Conservation (phyloP, 2,797 vertebrate genomes). For the Momotus momota region DNA sequence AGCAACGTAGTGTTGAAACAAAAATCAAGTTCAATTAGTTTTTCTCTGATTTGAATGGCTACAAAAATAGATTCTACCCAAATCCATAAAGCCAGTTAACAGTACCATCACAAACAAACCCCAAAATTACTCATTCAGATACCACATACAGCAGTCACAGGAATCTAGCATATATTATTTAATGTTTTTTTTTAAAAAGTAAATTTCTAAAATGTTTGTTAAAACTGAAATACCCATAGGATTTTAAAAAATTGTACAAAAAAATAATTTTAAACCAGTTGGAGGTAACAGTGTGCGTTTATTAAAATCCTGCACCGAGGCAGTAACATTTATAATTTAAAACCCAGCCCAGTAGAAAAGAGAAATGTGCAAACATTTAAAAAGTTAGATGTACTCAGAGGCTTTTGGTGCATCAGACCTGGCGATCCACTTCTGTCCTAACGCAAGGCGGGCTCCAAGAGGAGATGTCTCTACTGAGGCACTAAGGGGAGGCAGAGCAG, state of each 20-base stretch:
- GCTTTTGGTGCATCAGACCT: conserved; percentile 60
- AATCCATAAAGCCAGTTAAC: conserved; percentile 66
- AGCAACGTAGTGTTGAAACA: conserved; percentile 25
- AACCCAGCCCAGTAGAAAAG: conserved; percentile 82
- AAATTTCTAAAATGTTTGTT: conserved; percentile 86
- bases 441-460: conserved; percentile 45
- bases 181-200: conserved; percentile 23
- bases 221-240: conserved; percentile 84
- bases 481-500: conserved; percentile 47
- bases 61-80: conserved; percentile 70
- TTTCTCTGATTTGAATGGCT: conserved; percentile 45
- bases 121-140: conserved; percentile 60
- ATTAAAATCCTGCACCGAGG: conserved; percentile 81
- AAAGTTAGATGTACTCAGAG: conserved; percentile 60
- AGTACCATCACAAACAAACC: conserved; percentile 66
- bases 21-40: conserved; percentile 69
- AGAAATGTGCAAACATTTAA: conserved; percentile 80
- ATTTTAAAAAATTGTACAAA: conserved; percentile 79
- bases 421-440: conserved; percentile 47
- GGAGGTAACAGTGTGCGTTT: conserved; percentile 85
- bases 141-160: conserved; percentile 65
- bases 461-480: conserved; percentile 64
- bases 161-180: conserved; percentile 64
- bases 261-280: conserved; percentile 77
- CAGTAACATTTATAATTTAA: conserved; percentile 81